Percentiles rank a stretch among this genome's conserved stretches.
Conservation (phyloP, 2,888 invertebrate species). For the Achlya flavicornis region DNA sequence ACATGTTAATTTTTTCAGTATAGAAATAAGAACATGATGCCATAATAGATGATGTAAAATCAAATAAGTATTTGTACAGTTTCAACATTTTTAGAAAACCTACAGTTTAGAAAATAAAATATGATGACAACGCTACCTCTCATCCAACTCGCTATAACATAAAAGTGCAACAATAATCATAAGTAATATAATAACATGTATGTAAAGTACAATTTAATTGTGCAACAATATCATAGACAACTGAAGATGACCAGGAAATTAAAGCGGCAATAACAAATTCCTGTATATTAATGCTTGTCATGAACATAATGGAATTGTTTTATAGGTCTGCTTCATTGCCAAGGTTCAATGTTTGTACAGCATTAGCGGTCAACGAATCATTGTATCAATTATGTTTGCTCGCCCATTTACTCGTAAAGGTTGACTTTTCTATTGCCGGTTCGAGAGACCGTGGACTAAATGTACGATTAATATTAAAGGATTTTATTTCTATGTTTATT, state of each 20-base stretch:
- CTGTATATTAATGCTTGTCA: slow-evolving; percentile 63
- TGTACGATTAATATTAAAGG: slow-evolving; percentile 25
- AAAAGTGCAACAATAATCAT: slow-evolving; percentile 17
- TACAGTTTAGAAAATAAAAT: neutral
- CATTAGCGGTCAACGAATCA: slow-evolving; percentile 43
- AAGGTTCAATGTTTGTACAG: slow-evolving; percentile 49
- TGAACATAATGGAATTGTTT: slow-evolving; percentile 65
- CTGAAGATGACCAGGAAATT: slow-evolving; percentile 68
- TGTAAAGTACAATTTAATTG: slow-evolving; percentile 34
- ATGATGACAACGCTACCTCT: neutral
- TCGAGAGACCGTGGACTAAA: neutral
- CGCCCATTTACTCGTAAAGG: slow-evolving; percentile 14
- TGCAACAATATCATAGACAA: slow-evolving; percentile 41
- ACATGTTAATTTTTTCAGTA: no score
- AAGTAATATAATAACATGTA: slow-evolving; percentile 23
- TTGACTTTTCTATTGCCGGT: neutral
- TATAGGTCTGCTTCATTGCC: slow-evolving; percentile 57
- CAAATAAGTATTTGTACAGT: neutral
- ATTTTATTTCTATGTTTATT: slow-evolving; percentile 21
- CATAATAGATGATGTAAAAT: neutral
- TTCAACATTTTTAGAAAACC: neutral
- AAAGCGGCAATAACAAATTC: slow-evolving; percentile 60
- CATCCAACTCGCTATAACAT: neutral
- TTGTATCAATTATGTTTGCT: slow-evolving; percentile 31
- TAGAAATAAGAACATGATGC: no score